A percentile compares a stretch with the other conserved stretches of the same genome.
These are phyloP conservation scores for Champsocephalus gunnari DNA, from an alignment of 2,797 vertebrate genomes.

Conservation along the genomic window DNA sequence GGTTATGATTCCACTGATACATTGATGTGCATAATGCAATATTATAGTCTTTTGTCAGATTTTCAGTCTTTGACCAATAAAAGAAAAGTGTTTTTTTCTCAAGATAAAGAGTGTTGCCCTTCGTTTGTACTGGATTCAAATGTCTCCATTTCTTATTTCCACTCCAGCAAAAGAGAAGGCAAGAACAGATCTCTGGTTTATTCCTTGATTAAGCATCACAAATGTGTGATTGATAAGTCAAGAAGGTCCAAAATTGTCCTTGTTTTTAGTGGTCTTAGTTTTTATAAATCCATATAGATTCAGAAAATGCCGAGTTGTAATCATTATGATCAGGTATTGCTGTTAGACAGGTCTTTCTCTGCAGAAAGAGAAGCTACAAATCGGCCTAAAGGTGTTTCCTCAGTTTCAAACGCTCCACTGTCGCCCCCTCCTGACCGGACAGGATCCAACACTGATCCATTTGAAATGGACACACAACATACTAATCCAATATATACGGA, in stretches of 20 bases:
- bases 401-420: too few relatives aligned
- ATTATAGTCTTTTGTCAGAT: conserved; percentile 12
- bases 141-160: background rate
- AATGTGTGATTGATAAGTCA: background rate
- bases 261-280: background rate
- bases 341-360: too few relatives aligned
- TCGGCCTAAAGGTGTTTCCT: too few relatives aligned
- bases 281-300: too few relatives aligned
- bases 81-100: conserved; percentile 19
- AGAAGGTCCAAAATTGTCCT: background rate
- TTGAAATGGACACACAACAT: too few relatives aligned
- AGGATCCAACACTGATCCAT: too few relatives aligned
- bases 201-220: background rate
- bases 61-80: conserved; percentile 35
- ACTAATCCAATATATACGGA: too few relatives aligned
- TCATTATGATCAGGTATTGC: too few relatives aligned
- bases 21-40: background rate
- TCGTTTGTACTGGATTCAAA: background rate
- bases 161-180: background rate
- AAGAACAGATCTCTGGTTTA: background rate
- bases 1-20: background rate
- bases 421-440: too few relatives aligned
- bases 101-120: background rate
- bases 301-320: too few relatives aligned
- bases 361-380: too few relatives aligned